Percentiles rank a stretch among this genome's conserved stretches.
Conservation (phyloP, 2,113 vertebrate genomes). For the Antennarius striatus region DNA sequence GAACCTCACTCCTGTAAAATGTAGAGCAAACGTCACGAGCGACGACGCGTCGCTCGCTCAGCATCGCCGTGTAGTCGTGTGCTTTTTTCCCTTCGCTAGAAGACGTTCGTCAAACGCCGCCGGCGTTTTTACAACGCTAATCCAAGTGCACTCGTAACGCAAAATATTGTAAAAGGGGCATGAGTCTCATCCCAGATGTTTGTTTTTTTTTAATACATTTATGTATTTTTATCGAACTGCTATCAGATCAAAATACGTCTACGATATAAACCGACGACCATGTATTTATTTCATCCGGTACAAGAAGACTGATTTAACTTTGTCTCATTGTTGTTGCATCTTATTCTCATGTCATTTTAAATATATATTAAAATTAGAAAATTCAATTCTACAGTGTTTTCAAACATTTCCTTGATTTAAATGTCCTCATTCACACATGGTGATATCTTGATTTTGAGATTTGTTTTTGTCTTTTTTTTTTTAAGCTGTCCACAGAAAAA, state of each 20-base stretch:
- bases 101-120: conserved; percentile 50
- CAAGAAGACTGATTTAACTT: conserved; percentile 21
- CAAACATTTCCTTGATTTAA: no score
- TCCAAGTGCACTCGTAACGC: conserved; percentile 70
- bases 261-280: conserved; percentile 38
- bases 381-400: no score
- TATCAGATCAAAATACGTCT: conserved; percentile 59
- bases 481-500: no score
- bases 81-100: conserved; percentile 56
- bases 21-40: conserved; percentile 39
- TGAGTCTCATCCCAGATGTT: conserved; percentile 79
- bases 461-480: no score
- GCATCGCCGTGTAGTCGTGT: conserved; percentile 55
- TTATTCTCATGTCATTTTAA: conserved; percentile 8
- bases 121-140: conserved; percentile 74
- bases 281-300: conserved; percentile 32
- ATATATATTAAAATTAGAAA: background rate
- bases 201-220: conserved; percentile 73
- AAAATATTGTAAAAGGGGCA: conserved; percentile 69
- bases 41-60: conserved; percentile 49
- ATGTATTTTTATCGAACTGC: conserved; percentile 71
- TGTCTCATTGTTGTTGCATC: conserved; percentile 15
- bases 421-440: no score
- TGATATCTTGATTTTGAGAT: no score
- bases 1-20: conserved; percentile 53